Percentiles rank a stretch among this genome's conserved stretches.
Evolutionary conservation across 2,888 invertebrate species (phyloP).

Genomic region (Amphipoea oculea): DNA sequence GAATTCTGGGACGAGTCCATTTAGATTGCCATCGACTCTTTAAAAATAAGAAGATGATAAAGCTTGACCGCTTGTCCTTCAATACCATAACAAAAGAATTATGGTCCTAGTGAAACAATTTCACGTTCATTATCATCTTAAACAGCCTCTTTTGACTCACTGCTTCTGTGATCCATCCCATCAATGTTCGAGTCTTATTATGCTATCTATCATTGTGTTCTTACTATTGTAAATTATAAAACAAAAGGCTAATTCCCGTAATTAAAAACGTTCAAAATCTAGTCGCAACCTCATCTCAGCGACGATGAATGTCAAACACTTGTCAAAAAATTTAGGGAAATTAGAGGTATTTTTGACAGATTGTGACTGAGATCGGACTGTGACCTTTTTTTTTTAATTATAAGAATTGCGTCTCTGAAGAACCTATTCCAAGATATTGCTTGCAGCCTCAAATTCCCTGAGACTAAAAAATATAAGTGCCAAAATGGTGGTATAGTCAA

Average conservation of each 20-base stretch:
- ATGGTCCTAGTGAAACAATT: too few relatives aligned
- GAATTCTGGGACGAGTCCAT: too few relatives aligned
- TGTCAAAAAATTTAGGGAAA: neutral
- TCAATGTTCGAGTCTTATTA: too few relatives aligned
- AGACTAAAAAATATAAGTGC: neutral
- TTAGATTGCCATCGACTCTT: too few relatives aligned
- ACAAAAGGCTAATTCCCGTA: too few relatives aligned
- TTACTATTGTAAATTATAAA: too few relatives aligned
- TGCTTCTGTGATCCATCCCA: neutral
- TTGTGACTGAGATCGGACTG: neutral
- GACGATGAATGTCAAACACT: neutral
- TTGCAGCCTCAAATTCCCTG: neutral
- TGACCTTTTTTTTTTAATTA: neutral
- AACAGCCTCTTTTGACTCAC: neutral
- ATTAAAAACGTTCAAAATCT: too few relatives aligned
- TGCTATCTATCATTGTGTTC: too few relatives aligned
- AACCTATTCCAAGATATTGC: neutral
- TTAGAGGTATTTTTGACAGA: neutral
- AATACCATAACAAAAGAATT: too few relatives aligned
- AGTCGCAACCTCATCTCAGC: too few relatives aligned
- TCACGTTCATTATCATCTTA: neutral
- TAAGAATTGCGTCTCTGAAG: neutral
- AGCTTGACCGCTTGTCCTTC: too few relatives aligned
- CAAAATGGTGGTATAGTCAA: neutral
- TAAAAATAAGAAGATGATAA: too few relatives aligned